Conservation (phyloP, 2,797 vertebrate genomes). For the Brachymystax lenok region DNA sequence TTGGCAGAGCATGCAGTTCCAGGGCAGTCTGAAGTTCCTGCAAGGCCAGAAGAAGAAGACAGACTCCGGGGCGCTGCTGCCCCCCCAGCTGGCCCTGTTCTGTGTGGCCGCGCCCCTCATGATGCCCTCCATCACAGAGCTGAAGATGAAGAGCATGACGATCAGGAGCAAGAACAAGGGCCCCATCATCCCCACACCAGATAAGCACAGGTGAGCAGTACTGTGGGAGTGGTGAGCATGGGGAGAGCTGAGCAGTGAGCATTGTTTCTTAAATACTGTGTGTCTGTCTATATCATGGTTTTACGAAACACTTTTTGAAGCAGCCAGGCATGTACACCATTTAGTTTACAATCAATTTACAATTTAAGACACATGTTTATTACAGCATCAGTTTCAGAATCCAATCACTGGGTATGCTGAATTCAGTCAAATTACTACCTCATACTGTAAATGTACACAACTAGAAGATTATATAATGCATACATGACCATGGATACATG, state of each 20-base stretch:
- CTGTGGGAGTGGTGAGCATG: not conserved
- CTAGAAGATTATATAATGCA: not conserved
- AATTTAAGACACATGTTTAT: not conserved
- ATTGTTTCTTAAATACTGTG: not conserved
- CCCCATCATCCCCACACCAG: slow-evolving; percentile 46
- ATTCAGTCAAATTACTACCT: not conserved
- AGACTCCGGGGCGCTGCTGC: slow-evolving; percentile 67
- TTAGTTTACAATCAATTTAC: not conserved
- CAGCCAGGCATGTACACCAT: not conserved
- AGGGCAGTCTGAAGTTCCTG: slow-evolving; percentile 84
- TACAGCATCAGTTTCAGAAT: not conserved
- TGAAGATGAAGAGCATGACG: slow-evolving; percentile 72
- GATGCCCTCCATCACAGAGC: slow-evolving; percentile 70
- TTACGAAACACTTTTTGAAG: not conserved
- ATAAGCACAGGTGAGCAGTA: slow-evolving; percentile 19
- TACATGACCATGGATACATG: not conserved
- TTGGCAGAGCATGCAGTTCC: slow-evolving; percentile 84
- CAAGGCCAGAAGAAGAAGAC: slow-evolving; percentile 83
- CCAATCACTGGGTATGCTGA: not conserved
- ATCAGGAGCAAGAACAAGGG: slow-evolving; percentile 74
- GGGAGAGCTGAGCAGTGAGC: not conserved
- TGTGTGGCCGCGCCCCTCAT: slow-evolving; percentile 80
- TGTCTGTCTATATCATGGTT: not conserved
- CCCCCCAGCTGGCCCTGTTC: slow-evolving; percentile 82
- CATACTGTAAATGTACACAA: not conserved